Base-by-base conservation (phyloP, 2,113 vertebrate species). In the Gymnobelideus leadbeateri region DNA sequence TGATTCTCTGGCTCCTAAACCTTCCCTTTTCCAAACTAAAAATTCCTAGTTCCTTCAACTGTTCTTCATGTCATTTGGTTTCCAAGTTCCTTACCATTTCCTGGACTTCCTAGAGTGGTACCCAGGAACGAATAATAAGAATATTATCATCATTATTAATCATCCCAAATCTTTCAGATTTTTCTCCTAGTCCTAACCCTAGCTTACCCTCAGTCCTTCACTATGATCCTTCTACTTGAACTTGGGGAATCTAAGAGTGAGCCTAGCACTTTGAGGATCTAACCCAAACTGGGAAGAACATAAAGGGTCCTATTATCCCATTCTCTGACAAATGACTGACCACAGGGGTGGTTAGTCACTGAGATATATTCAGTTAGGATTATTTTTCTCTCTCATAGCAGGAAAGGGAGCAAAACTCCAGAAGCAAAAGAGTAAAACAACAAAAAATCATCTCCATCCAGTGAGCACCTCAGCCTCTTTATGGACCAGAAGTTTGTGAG, bases 331-430 rank as follows among this genome's bases (percentile, higher is more conserved):
- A 50, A 8, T 5, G 9, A 19, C 68, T 92, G 89, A 77, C 53
- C 23, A 25, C 47, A 25, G 5, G 10, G 94, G 50, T 49, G 0
- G 0, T 21, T 31, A 89, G 84, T 12, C 50, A 68, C 55, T 54
- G 96, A 96, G 16, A 28, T 21, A 7, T n/a, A 8, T 93, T 91
- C 90, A 91, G 91, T 54, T 89, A 57, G 51, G 50, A 51, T 61
- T 93, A 51, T 19, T 93, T 91, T 51, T 92, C 57, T 92, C 90
- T 31, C 49, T 37, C 54, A 53, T 0, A 43, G 1, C 10, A 84
- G 84, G 28, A 93, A 37, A 50, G n/a, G 47, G 90, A 94, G 28
- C 91, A 90, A 25, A 53, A 7, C 14, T 43, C 53, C 57, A 49
- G 89, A n/a, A 50, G 50, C 90, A 55, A 93, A 94, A 52, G 61